These are phyloP conservation scores for Cerastis leucographa DNA, from an alignment of 2,888 invertebrate species.

Conservation along the genomic window DNA sequence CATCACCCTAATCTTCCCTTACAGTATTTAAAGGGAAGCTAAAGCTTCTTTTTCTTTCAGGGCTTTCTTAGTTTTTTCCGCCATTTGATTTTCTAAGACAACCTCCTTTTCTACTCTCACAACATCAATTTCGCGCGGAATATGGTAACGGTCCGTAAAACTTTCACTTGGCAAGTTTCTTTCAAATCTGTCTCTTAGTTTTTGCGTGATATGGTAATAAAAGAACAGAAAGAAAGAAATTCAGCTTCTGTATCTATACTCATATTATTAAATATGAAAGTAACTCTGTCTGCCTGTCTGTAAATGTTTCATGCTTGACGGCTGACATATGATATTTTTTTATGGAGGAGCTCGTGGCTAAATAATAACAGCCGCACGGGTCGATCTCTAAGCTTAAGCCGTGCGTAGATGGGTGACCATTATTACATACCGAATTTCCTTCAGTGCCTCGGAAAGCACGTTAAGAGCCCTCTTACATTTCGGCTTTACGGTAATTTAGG, in stretches of 20 bases:
- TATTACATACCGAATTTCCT: too few relatives aligned
- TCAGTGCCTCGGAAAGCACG: too few relatives aligned
- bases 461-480: too few relatives aligned
- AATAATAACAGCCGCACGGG: too few relatives aligned
- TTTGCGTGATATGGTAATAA: neutral
- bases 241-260: neutral
- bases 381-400: too few relatives aligned
- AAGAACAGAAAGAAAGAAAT: neutral
- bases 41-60: neutral
- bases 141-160: constrained; percentile 5
- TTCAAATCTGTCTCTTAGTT: constrained; percentile 11
- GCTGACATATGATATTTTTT: neutral
- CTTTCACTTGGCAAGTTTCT: constrained; percentile 36
- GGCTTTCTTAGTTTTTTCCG: neutral
- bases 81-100: neutral
- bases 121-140: constrained; percentile 12
- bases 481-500: too few relatives aligned
- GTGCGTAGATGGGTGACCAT: too few relatives aligned
- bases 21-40: neutral
- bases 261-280: neutral
- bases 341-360: too few relatives aligned
- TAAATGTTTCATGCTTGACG: neutral
- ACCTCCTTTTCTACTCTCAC: constrained; percentile 22
- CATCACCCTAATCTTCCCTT: neutral
- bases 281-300: neutral